Base-by-base conservation (phyloP, 1,140 invertebrate genomes). In the Kradibia gibbosae region DNA sequence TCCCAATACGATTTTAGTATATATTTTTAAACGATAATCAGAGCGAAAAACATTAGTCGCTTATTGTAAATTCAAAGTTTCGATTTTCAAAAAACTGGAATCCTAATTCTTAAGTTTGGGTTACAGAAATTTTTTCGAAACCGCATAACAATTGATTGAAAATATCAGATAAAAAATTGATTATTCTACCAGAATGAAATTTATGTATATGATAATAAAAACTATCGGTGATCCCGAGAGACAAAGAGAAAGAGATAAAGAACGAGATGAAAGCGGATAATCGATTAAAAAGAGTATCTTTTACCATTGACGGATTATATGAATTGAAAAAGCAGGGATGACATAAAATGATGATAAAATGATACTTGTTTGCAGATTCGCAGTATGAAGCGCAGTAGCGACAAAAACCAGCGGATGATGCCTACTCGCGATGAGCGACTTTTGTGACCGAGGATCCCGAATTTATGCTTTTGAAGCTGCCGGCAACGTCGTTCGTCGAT, bases 361-460 rank as follows among this genome's bases (percentile, higher is more conserved):
- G 17, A 48, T 25, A 45, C n/a, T 45, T 45, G 70, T 72, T 72
- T 13, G 15, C 62, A 67, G 62, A 39, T 17, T 1, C 62, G 34
- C 34, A 67, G 42, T 53, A 11, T n/a, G 48, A 8, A 45, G 67
- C 22, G 13, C 22, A 3, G 20, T 17, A 25, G 17, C 5, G 7
- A 75, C 3, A 17, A 50, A 8, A 50, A 25, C 3, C 17, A 22
- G 34, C 25, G 50, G 48, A 76, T 81, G 80, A 76, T 36, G 70
- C 70, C 57, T 39, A 0, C 71, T n/a, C 3, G 73, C 42, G 34
- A 76, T 76, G 72, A 70, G 25, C 60, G 80, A 53, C 31, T 45
- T 81, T 76, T 75, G 70, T 70, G 71, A 81, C 73, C 5, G 13
- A 70, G 60, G 4, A 13, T 79, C 67, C 11, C 71, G 39, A 79